Base-by-base conservation (phyloP, 2,888 invertebrate genomes). In the Pyrrhia umbra region DNA sequence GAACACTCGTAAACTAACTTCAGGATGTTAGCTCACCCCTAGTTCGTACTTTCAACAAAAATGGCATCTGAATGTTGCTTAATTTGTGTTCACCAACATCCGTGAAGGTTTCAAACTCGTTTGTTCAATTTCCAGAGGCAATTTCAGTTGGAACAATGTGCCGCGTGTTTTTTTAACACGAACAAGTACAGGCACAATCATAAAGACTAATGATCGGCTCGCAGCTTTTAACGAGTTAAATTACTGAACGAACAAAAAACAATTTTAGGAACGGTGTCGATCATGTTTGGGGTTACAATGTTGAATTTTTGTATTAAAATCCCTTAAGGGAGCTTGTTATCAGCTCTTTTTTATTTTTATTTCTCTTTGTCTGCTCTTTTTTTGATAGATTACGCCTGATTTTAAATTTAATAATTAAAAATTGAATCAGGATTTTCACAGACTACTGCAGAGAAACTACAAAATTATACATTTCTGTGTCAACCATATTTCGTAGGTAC, bases 21-120 rank as follows among this genome's bases (percentile, higher is more conserved):
- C 55, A 69, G 65, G 34, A 73, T 57, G 76, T 73, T 60, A 61
- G 62, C 67, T 71, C 68, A 68, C 75, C 77, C 77, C 70, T 59
- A 78, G 81, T 84, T 79, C 72, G 70, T 75, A 77, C 73, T 80
- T 81, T 70, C 62, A 65, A 70, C 82, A 85, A 86, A 87, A 88
- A 86, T 85, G 69, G 68, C 75, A 80, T 80, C 75, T 72, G 60
- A 77, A 83, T 84, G 85, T 84, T 86, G 78, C 80, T 82, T 84
- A 84, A 86, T 87, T 85, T 81, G 79, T 79, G 80, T 81, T 83
- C 75, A 67, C 69, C 58, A 74, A 67, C 68, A 65, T 71, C 50
- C 74, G 54, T 58, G 74, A 69, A 72, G 72, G 76, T 84, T 83
- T 47, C 57, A 75, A 84, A 82, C 80, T 87, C 80, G 74, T 80